A percentile compares a stretch with the other conserved stretches of the same genome.
phyloP scores from a whole-genome alignment of 2,113 vertebrate species.

The Choloepus hoffmanni region DNA sequence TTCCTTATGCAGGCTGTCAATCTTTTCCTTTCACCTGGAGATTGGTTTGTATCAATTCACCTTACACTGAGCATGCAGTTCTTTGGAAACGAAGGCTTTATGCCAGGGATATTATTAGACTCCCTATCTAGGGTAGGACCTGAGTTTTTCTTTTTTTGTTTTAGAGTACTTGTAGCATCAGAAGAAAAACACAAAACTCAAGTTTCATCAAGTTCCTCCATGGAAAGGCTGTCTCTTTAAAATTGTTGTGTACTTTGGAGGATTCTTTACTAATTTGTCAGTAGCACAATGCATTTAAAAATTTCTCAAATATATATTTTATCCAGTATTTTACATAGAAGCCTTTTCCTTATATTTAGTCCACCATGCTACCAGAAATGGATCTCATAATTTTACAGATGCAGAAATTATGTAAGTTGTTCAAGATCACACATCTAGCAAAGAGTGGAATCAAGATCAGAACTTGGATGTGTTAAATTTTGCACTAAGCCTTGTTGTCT shows the following conservation, averaged over 20 bases:
- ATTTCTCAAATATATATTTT: not conserved
- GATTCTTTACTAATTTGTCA: not conserved
- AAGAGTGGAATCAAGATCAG: not conserved
- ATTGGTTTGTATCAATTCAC: not conserved
- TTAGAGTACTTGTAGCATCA: not conserved
- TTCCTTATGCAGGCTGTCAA: not conserved
- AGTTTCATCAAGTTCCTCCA: not conserved
- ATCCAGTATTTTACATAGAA: not conserved
- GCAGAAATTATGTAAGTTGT: not conserved
- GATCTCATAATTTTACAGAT: not conserved
- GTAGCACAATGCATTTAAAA: not conserved
- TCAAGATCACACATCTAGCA: not conserved
- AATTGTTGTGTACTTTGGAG: not conserved
- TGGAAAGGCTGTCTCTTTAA: not conserved
- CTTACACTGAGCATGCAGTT: not conserved
- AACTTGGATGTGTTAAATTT: not conserved
- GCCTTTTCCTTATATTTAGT: not conserved
- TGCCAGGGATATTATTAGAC: not conserved
- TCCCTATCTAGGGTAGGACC: not conserved
- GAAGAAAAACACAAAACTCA: not conserved
- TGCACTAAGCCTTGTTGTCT: not conserved
- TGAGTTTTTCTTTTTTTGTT: not conserved
- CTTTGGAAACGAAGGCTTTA: not conserved
- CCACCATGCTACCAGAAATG: not conserved
- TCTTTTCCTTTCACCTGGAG: not conserved